Evolutionary conservation across 2,888 invertebrate species (phyloP).

Genomic region (Folsomia manolachei): DNA sequence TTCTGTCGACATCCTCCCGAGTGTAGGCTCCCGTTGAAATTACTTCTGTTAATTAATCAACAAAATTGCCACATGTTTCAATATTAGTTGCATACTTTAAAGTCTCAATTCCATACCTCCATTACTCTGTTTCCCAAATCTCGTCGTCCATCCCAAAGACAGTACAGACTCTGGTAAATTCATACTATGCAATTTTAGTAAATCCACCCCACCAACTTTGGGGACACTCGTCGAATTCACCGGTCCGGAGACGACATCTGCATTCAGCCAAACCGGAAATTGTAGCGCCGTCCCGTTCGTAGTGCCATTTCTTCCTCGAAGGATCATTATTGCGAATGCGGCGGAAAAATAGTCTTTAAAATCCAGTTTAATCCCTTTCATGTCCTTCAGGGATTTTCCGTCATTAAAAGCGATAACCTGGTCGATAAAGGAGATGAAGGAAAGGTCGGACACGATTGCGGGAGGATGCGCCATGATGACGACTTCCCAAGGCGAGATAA

Average conservation of each 20-base stretch:
- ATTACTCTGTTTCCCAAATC: slow-evolving; percentile 5
- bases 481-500: slow-evolving; percentile 54
- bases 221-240: slow-evolving; percentile 61
- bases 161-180: slow-evolving; percentile 65
- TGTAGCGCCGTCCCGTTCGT: slow-evolving; percentile 59
- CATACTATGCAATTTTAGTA: slow-evolving; percentile 62
- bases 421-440: slow-evolving; percentile 69
- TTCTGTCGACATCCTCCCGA: slow-evolving; percentile 14
- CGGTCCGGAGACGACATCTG: slow-evolving; percentile 78
- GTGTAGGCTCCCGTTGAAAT: slow-evolving; percentile 16
- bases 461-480: slow-evolving; percentile 90
- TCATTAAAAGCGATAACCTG: slow-evolving; percentile 57
- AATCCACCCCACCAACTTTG: slow-evolving; percentile 62
- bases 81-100: too few relatives aligned
- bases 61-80: too few relatives aligned
- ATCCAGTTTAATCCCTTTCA: slow-evolving; percentile 81
- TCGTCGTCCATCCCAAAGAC: slow-evolving; percentile 83
- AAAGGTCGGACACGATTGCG: slow-evolving; percentile 68
- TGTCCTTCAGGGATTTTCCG: slow-evolving; percentile 41
- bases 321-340: slow-evolving; percentile 53
- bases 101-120: background rate
- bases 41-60: too few relatives aligned
- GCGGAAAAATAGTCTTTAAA: slow-evolving; percentile 77
- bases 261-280: slow-evolving; percentile 81
- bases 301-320: slow-evolving; percentile 8